These are phyloP conservation scores for fruit fly (Drosophila melanogaster) DNA, from an alignment of 1,140 invertebrate species.

Conservation along the genomic window Release_6_plus_ISO1_MT NT_037436.4:17274001-17274500, in stretches of 20 bases:
- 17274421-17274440: slow-evolving; percentile 61
- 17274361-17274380: slow-evolving; percentile 23
- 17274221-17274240: slow-evolving; percentile 66
- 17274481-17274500: slow-evolving; percentile 10
- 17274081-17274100: slow-evolving; percentile 48
- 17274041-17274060: slow-evolving; percentile 10
- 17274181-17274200: slow-evolving; percentile 49
- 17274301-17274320: slow-evolving; percentile 75
- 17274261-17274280: slow-evolving; percentile 79
- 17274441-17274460: slow-evolving; percentile 51
- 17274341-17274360: slow-evolving; percentile 33
- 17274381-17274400: slow-evolving; percentile 15
- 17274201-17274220: slow-evolving; percentile 32
- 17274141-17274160: slow-evolving; percentile 23
- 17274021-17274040: slow-evolving; percentile 26
- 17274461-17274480: slow-evolving; percentile 40
- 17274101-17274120: slow-evolving; percentile 33
- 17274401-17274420: slow-evolving; percentile 32
- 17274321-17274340: slow-evolving; percentile 26
- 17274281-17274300: slow-evolving; percentile 82
- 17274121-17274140: slow-evolving; percentile 11
- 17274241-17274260: slow-evolving; percentile 75
- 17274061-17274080: slow-evolving; percentile 37
- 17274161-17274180: slow-evolving; percentile 63
- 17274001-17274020: slow-evolving; percentile 43